phyloP scores from a whole-genome alignment of 1,140 invertebrate genomes.

The Trigoniulus corallinus region DNA sequence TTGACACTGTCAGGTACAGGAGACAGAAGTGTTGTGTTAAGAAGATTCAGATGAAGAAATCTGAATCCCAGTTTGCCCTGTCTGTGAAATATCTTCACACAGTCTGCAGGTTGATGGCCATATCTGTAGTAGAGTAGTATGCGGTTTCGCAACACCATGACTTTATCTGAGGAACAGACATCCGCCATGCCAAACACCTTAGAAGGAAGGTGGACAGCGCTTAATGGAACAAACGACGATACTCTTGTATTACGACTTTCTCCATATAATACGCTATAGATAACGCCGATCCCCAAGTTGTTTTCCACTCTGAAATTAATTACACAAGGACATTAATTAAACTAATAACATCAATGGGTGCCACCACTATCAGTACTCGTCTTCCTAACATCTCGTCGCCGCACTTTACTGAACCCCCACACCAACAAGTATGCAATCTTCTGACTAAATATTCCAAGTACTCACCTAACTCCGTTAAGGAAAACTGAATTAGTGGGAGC shows the following conservation, averaged over 20 bases:
- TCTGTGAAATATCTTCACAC: slow-evolving; percentile 92
- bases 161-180: slow-evolving; percentile 87
- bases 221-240: slow-evolving; percentile 69
- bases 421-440: too few species aligned
- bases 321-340: too few species aligned
- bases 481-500: slow-evolving; percentile 39
- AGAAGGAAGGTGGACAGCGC: slow-evolving; percentile 74
- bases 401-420: too few species aligned
- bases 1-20: slow-evolving; percentile 66
- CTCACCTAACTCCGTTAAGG: slow-evolving; percentile 17
- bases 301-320: slow-evolving; percentile 58
- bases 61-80: slow-evolving; percentile 66
- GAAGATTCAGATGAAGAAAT: slow-evolving; percentile 82
- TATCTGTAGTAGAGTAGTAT: slow-evolving; percentile 94
- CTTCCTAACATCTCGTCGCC: too few species aligned
- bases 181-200: slow-evolving; percentile 88
- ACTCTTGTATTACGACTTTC: slow-evolving; percentile 75
- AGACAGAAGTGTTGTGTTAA: slow-evolving; percentile 66
- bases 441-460: background rate
- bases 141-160: slow-evolving; percentile 72
- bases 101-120: slow-evolving; percentile 86
- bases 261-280: slow-evolving; percentile 71
- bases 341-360: background rate
- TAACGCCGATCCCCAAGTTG: slow-evolving; percentile 77
- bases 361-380: too few species aligned